These are phyloP conservation scores for Oreortyx pictus DNA, from an alignment of 2,797 vertebrate genomes.

Conservation along the genomic window DNA sequence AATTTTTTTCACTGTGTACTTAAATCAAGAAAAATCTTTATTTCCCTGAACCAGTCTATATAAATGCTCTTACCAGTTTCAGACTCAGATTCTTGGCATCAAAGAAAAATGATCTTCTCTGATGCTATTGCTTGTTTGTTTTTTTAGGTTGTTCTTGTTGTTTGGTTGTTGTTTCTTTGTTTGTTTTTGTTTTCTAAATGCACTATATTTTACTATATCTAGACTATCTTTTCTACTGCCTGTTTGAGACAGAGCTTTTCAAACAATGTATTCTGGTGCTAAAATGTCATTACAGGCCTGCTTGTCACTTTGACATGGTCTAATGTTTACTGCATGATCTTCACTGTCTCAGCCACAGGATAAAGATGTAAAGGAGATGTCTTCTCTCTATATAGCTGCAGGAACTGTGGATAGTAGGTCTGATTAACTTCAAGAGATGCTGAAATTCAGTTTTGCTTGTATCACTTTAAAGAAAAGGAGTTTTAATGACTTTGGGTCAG, in stretches of 20 bases:
- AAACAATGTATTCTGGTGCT: background rate
- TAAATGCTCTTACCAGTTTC: background rate
- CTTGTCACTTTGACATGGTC: background rate
- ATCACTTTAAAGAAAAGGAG: background rate
- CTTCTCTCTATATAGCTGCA: background rate
- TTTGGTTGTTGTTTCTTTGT: background rate
- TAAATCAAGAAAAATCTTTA: background rate
- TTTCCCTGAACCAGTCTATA: background rate
- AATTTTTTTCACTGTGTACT: background rate
- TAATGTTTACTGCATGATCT: background rate
- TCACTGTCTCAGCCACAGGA: background rate
- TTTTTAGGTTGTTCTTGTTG: background rate
- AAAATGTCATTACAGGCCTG: background rate
- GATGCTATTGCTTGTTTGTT: background rate
- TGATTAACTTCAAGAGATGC: background rate
- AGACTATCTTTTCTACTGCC: background rate
- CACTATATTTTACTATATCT: rapidly evolving
- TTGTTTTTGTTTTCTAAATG: too few relatives aligned
- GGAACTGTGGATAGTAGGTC: background rate
- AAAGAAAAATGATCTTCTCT: background rate
- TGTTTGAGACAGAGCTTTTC: background rate
- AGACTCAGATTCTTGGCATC: background rate
- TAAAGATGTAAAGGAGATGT: background rate
- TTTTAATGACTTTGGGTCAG: background rate
- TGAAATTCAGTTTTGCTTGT: background rate